A percentile compares a stretch with the other conserved stretches of the same genome.
phyloP scores from a whole-genome alignment of 2,797 vertebrate genomes.

The Cheirogaleus major region DNA sequence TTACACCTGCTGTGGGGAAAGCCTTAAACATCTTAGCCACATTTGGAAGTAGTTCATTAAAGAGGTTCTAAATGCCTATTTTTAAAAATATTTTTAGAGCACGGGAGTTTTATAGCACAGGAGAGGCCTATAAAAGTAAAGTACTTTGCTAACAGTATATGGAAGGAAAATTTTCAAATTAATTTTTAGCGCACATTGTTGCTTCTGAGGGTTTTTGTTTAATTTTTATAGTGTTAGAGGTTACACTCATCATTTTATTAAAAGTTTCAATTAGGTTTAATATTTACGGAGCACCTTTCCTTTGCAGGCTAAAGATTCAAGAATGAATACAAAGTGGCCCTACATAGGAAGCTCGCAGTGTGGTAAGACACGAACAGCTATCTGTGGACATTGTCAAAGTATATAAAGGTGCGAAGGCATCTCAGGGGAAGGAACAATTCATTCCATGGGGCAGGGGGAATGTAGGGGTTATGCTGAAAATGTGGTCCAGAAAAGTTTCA shows the following conservation, averaged over 20 bases:
- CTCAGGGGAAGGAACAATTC: neutral
- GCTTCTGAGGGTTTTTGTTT: conserved; percentile 75
- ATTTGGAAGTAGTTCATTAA: conserved; percentile 79
- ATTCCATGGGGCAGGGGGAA: neutral
- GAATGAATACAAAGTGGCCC: neutral
- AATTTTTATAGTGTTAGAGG: conserved; percentile 77
- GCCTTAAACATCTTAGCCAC: conserved; percentile 67
- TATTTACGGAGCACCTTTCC: conserved; percentile 12
- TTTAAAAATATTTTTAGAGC: conserved; percentile 76
- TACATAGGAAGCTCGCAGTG: neutral
- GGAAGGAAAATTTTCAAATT: conserved; percentile 78
- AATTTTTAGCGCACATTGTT: conserved; percentile 80
- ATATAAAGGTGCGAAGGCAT: neutral
- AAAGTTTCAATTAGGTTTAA: conserved; percentile 61
- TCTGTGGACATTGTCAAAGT: neutral
- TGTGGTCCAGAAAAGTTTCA: neutral
- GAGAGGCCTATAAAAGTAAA: conserved; percentile 76
- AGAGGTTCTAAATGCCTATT: conserved; percentile 77
- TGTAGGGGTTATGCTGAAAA: neutral
- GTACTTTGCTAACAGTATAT: conserved; percentile 63
- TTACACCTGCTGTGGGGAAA: conserved; percentile 63
- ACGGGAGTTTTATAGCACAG: conserved; percentile 70
- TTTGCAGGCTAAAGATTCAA: conserved; percentile 20
- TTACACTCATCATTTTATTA: conserved; percentile 74
- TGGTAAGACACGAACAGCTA: neutral